phyloP scores from a whole-genome alignment of 2,888 invertebrate species.

The Periphyllus acericola region DNA sequence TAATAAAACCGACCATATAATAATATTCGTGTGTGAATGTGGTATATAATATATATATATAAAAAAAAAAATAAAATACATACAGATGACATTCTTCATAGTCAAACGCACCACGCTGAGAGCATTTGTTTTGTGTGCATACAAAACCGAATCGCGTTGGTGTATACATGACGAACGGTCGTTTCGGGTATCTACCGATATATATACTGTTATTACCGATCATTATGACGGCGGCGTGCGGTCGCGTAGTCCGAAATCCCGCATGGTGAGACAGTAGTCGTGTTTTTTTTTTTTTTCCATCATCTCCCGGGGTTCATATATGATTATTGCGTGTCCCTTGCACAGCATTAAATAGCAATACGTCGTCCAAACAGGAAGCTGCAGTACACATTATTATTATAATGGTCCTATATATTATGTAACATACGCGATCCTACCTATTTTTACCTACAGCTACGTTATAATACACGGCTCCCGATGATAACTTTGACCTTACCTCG shows the following conservation, averaged over 20 bases:
- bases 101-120: conserved; percentile 58
- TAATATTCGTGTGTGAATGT: conserved; percentile 1
- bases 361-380: not conserved
- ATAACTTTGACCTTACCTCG: not conserved
- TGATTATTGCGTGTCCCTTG: not conserved
- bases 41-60: not conserved
- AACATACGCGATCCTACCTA: not conserved
- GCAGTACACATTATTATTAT: not conserved
- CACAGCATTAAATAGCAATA: not conserved
- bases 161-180: conserved; percentile 46
- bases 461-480: not conserved
- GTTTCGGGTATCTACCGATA: conserved; percentile 31
- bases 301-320: conserved; percentile 21
- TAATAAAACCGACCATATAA: not conserved
- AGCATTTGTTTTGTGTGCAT: conserved; percentile 45
- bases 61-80: not conserved
- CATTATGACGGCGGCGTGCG: conserved; percentile 10
- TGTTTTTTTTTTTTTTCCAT: not conserved
- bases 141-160: conserved; percentile 37
- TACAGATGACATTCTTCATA: conserved; percentile 47
- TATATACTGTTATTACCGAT: conserved; percentile 44
- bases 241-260: not conserved
- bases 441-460: not conserved
- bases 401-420: too few relatives aligned
- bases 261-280: not conserved